A percentile compares a stretch with the other conserved stretches of the same genome.
Conservation (phyloP, 2,113 vertebrate genomes). For the Perognathus longimembris region DNA sequence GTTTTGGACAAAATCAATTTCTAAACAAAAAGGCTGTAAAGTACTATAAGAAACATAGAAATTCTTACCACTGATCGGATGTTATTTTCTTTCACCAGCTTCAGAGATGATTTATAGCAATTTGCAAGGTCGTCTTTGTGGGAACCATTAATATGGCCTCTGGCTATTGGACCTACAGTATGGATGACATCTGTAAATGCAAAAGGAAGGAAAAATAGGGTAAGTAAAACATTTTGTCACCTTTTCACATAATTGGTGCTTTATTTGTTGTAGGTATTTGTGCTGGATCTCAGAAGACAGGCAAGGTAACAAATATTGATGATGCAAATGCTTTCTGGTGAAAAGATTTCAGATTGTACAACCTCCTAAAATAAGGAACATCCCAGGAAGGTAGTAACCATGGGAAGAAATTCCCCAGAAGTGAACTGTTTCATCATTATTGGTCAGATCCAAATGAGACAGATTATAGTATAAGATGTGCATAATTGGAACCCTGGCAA, state of each 20-base stretch:
- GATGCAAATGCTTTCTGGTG: neutral
- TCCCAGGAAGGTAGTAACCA: neutral
- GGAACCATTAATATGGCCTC: constrained; percentile 91
- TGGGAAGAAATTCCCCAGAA: constrained; percentile 21
- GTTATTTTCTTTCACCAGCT: constrained; percentile 93
- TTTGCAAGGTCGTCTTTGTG: constrained; percentile 94
- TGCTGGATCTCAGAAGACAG: neutral
- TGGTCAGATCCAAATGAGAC: constrained; percentile 41
- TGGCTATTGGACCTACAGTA: constrained; percentile 96
- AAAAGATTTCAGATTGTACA: neutral
- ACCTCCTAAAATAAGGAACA: neutral
- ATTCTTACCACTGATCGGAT: constrained; percentile 96
- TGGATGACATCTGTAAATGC: constrained; percentile 95
- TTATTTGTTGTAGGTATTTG: constrained; percentile 57
- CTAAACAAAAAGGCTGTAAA: constrained; percentile 23
- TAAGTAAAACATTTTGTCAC: constrained; percentile 41
- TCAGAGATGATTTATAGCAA: constrained; percentile 96
- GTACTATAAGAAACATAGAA: neutral
- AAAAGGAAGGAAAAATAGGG: constrained; percentile 51
- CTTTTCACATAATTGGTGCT: constrained; percentile 37
- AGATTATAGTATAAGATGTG: neutral
- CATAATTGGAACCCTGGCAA: constrained; percentile 23
- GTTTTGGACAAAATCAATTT: neutral
- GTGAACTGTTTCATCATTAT: neutral
- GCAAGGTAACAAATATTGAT: constrained; percentile 41